These are phyloP conservation scores for Thripadectes ignobilis DNA, from an alignment of 2,797 vertebrate genomes.

Conservation along the genomic window DNA sequence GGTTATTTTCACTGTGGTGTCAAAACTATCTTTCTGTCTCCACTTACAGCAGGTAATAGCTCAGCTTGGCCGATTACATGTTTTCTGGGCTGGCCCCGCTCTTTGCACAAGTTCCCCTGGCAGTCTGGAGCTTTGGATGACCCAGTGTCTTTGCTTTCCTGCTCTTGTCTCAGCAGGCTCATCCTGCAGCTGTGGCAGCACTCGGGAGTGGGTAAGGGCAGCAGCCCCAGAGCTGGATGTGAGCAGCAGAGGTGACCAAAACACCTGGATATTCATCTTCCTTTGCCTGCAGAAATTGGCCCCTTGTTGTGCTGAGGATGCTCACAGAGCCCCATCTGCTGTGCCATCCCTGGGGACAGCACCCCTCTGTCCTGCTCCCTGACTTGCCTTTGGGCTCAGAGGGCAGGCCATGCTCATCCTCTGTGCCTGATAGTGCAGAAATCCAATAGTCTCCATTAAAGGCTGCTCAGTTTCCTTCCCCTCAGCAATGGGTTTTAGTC, in stretches of 20 bases:
- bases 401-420: too few relatives aligned
- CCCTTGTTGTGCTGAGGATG: fast-evolving
- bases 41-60: conserved; percentile 55
- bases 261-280: not conserved
- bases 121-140: not conserved
- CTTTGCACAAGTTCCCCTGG: not conserved
- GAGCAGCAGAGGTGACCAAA: not conserved
- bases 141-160: not conserved
- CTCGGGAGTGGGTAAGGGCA: fast-evolving
- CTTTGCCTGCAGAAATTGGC: fast-evolving
- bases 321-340: not conserved
- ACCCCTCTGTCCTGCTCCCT: not conserved
- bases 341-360: fast-evolving
- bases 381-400: not conserved
- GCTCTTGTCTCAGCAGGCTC: not conserved
- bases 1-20: conserved; percentile 60
- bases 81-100: not conserved
- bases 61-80: not conserved
- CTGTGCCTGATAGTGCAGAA: not conserved
- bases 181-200: not conserved
- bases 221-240: not conserved
- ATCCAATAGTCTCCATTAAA: not conserved
- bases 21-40: conserved; percentile 45
- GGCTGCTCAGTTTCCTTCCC: not conserved
- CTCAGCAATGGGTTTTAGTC: not conserved